Percentiles rank a stretch among this genome's conserved stretches.
These are phyloP conservation scores for Drosophila formosana DNA, from an alignment of 2,888 invertebrate genomes.

Conservation along the genomic window DNA sequence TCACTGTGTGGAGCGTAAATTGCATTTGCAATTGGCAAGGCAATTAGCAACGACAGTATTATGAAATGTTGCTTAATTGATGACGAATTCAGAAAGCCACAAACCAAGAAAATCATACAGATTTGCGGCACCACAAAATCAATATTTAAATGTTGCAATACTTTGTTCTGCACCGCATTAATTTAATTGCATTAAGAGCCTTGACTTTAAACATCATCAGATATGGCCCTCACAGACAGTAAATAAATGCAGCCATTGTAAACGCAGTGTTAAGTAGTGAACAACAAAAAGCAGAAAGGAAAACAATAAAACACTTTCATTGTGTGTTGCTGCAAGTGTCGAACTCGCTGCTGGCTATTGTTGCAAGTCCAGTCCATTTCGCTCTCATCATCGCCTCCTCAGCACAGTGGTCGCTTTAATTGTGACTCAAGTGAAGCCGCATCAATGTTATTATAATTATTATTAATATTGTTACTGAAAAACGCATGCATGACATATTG, in stretches of 20 bases:
- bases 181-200: not conserved
- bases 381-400: not conserved
- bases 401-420: conserved; percentile 21
- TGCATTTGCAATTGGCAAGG: conserved; percentile 14
- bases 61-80: conserved; percentile 6
- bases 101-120: not conserved
- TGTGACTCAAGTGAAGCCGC: conserved; percentile 26
- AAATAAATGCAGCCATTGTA: conserved; percentile 2
- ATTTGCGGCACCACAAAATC: not conserved
- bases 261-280: conserved; percentile 18
- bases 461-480: conserved; percentile 8
- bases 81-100: too few species aligned
- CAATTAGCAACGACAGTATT: conserved; percentile 32
- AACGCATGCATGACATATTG: not conserved
- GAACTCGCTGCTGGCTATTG: conserved; percentile 25
- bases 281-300: not conserved
- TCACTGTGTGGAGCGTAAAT: conserved; percentile 4
- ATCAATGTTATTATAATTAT: conserved; percentile 26
- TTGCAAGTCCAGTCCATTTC: not conserved
- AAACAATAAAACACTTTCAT: conserved; percentile 16
- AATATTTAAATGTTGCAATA: not conserved
- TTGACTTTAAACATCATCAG: conserved; percentile 13
- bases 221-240: not conserved
- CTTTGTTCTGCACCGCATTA: not conserved
- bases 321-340: conserved; percentile 35